phyloP scores from a whole-genome alignment of 2,888 invertebrate species.

The Spicauda simplicius region DNA sequence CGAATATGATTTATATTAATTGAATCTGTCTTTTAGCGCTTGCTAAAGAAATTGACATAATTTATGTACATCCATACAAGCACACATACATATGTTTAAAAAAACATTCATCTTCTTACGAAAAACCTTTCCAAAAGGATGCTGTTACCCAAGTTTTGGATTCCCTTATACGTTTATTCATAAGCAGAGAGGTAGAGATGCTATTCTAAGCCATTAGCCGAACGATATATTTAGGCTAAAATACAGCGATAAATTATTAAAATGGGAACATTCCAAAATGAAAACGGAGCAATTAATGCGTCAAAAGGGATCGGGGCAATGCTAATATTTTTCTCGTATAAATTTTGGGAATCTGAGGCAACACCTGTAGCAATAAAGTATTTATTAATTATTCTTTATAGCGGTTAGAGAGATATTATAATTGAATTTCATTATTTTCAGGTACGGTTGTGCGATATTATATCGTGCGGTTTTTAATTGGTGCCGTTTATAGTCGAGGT shows the following conservation, averaged over 20 bases:
- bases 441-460: neutral
- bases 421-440: conserved; percentile 15
- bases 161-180: too few relatives aligned
- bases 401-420: neutral
- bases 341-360: conserved; percentile 16
- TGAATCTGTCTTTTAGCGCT: too few relatives aligned
- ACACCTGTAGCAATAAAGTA: conserved; percentile 18
- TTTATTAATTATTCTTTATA: conserved; percentile 25
- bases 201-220: neutral
- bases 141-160: too few relatives aligned
- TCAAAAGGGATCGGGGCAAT: conserved; percentile 12
- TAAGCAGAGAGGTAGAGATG: neutral
- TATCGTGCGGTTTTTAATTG: neutral
- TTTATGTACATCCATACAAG: too few relatives aligned
- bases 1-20: too few relatives aligned
- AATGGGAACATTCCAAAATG: conserved; percentile 20
- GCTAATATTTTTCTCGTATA: conserved; percentile 18
- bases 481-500: neutral
- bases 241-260: conserved; percentile 22
- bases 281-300: conserved; percentile 22
- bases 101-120: too few relatives aligned
- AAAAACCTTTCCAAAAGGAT: too few relatives aligned
- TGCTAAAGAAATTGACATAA: too few relatives aligned
- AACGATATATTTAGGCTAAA: conserved; percentile 6
- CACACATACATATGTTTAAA: too few relatives aligned